phyloP scores from a whole-genome alignment of 2,888 invertebrate species.

The Apamea anceps region DNA sequence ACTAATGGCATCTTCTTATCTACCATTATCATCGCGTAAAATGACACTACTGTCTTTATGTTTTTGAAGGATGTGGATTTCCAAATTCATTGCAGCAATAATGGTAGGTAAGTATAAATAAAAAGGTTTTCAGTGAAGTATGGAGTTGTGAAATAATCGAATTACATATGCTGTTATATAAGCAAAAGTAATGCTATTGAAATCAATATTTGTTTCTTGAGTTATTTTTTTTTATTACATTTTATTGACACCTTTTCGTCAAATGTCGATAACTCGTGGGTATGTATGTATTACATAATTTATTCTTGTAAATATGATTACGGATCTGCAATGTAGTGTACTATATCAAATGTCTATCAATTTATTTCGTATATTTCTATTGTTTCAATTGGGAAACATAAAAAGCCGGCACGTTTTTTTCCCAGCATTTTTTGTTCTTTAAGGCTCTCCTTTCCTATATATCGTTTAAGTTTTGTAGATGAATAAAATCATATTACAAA shows the following conservation, averaged over 20 bases:
- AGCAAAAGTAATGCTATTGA: constrained; percentile 46
- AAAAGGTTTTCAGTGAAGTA: constrained; percentile 20
- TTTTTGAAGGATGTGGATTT: constrained; percentile 17
- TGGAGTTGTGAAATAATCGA: constrained; percentile 25
- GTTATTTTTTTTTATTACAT: constrained; percentile 34
- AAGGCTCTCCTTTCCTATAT: not conserved
- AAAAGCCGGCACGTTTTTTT: not conserved
- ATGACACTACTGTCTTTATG: constrained; percentile 44
- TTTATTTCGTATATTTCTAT: not conserved
- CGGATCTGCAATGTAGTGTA: constrained; percentile 18
- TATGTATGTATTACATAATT: constrained; percentile 51
- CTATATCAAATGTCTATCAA: constrained; percentile 9
- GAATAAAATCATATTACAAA: not conserved
- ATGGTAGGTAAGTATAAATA: not conserved
- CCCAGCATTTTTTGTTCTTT: not conserved
- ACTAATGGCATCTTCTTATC: constrained; percentile 56
- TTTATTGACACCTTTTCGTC: constrained; percentile 52
- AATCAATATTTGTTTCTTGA: constrained; percentile 44
- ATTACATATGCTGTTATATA: constrained; percentile 46
- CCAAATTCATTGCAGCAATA: constrained; percentile 13
- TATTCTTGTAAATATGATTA: constrained; percentile 34
- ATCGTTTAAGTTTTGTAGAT: not conserved
- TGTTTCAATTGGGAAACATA: not conserved
- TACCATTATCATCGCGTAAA: constrained; percentile 40
- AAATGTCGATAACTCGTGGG: constrained; percentile 43